Evolutionary conservation across 2,113 vertebrate species (phyloP), one percentile per base, ranked within the genome.

Genomic region (Vulpes vulpes): DNA sequence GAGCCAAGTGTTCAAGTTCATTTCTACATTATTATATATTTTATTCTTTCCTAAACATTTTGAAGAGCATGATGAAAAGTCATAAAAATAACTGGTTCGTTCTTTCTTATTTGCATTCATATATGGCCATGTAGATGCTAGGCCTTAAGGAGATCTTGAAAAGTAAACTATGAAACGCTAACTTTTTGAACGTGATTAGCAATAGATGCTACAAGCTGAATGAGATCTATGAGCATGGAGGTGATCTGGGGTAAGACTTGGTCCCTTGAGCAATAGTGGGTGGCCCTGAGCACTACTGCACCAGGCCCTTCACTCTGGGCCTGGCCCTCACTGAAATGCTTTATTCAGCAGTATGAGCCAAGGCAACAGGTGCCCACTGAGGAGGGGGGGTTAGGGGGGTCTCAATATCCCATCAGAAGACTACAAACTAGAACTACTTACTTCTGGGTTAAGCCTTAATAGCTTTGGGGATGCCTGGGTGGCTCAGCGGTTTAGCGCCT

Each of bases 61-160:
- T 97, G 9, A 95, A 92, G 73, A 76, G 27, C 23, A 0, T 90
- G 38, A 96, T 17, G 74, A 93, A 20, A 49, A 23, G 23, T n/a
- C 73, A 65, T 92, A 96, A 98, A 97, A 98, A 96, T 91, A 97
- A 62, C 64, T 35, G 16, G 43, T 53, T 87, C 9, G 32, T 67
- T 73, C n/a, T 83, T 97, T 88, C 71, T 87, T 60, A 53, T 81
- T 89, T 83, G 69, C 74, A 11, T 90, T 92, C 92, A 35, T 76
- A 32, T 51, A 53, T 71, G 90, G 53, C 19, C 1, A 71, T 51
- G 1, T 16, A 32, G 16, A 55, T 19, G 17, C 25, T 78, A 43
- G 78, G 7, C 11, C 22, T 59, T 59, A 59, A 81, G 35, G 16
- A 84, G 43, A 83, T 25, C 76, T 59, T 51, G 30, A n/a, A 53